A percentile compares a stretch with the other conserved stretches of the same genome.
Conservation (phyloP, 2,797 vertebrate species). For the Benthosema pterotum region DNA sequence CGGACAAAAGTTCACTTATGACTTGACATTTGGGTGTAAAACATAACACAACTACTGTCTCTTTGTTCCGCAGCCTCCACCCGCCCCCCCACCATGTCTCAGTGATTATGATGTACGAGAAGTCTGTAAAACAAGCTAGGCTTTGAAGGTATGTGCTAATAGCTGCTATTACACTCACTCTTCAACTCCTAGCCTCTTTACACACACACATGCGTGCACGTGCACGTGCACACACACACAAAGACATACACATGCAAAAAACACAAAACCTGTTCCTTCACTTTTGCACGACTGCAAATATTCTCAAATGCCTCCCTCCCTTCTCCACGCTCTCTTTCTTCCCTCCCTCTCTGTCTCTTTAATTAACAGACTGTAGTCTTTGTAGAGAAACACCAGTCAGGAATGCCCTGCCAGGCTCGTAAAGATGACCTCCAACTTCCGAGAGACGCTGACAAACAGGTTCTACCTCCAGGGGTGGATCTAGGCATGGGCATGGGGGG, state of each 20-base stretch:
- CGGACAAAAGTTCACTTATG: too few relatives aligned
- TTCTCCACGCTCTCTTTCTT: conserved; percentile 16
- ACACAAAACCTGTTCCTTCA: not conserved
- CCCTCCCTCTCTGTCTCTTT: conserved; percentile 45
- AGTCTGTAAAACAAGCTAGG: conserved; percentile 71
- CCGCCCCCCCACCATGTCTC: not conserved
- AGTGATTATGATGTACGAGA: conserved; percentile 41
- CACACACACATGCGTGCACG: conserved; percentile 38
- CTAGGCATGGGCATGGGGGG: too few relatives aligned
- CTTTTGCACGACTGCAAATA: not conserved
- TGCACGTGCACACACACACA: not conserved
- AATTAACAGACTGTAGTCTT: conserved; percentile 69
- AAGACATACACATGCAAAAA: not conserved
- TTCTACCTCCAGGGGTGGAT: too few relatives aligned
- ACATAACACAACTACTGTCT: too few relatives aligned
- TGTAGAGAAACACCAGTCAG: conserved; percentile 56
- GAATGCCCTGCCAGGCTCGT: conserved; percentile 72
- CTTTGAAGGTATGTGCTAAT: conserved; percentile 76
- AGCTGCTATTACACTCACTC: conserved; percentile 69
- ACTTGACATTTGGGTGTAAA: too few relatives aligned
- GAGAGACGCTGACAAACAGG: conserved; percentile 49
- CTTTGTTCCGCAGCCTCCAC: too few relatives aligned
- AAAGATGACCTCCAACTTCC: conserved; percentile 69
- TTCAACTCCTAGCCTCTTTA: conserved; percentile 60
- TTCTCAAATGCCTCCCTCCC: not conserved